These are phyloP conservation scores for Lophotis ruficrista DNA, from an alignment of 2,113 vertebrate genomes.

Conservation along the genomic window DNA sequence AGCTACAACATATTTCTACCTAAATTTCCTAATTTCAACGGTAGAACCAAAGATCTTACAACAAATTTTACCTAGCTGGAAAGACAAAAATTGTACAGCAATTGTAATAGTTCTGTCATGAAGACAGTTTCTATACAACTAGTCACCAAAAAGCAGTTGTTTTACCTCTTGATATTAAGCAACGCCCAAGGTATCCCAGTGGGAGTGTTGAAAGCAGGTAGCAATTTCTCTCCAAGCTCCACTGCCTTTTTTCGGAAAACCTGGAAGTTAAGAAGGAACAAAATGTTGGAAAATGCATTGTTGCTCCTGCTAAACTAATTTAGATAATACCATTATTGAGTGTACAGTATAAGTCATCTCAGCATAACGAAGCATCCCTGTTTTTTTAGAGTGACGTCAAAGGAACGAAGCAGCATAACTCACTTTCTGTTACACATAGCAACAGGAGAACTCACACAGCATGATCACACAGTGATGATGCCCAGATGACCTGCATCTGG, in stretches of 20 bases:
- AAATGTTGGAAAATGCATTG: constrained; percentile 2
- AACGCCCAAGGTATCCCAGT: constrained; percentile 98
- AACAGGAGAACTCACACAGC: neutral
- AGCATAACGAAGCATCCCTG: neutral
- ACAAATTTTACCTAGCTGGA: neutral
- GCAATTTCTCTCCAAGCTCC: constrained; percentile 93
- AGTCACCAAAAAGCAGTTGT: constrained; percentile 30
- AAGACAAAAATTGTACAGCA: neutral
- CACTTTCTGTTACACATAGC: neutral
- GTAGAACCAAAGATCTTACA: neutral
- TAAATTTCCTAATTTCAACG: neutral
- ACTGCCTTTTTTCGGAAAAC: constrained; percentile 93
- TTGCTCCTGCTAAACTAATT: neutral
- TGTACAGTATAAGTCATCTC: neutral
- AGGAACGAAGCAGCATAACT: fast-evolving
- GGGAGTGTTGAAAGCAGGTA: constrained; percentile 96
- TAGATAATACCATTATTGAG: neutral
- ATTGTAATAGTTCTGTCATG: neutral
- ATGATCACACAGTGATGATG: neutral
- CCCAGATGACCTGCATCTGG: neutral
- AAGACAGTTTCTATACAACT: neutral
- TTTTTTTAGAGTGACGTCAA: neutral
- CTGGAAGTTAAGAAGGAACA: constrained; percentile 77
- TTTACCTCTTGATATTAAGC: constrained; percentile 98
- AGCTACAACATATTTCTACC: neutral